Conservation (phyloP, 2,797 vertebrate genomes). For the Fratercula arctica region DNA sequence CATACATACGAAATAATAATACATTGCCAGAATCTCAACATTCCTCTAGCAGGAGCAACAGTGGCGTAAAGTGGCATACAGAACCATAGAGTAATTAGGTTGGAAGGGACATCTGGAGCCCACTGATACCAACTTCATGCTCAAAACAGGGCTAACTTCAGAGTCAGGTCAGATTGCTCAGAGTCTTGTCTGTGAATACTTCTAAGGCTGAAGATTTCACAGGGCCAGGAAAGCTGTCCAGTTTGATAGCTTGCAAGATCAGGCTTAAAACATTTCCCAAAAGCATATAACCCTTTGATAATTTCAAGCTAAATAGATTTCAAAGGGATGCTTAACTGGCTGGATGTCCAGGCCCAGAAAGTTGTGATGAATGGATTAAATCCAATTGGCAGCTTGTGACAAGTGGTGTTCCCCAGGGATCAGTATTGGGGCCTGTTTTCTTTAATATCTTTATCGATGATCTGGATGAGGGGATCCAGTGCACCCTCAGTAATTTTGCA, state of each 20-base stretch:
- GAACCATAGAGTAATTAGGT: background rate
- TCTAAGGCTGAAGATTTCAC: background rate
- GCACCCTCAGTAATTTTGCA: background rate
- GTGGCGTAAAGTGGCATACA: background rate
- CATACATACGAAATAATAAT: fast-evolving
- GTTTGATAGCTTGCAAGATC: background rate
- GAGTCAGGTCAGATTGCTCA: background rate
- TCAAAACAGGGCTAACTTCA: background rate
- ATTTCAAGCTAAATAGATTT: background rate
- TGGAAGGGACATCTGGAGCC: background rate
- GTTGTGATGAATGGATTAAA: background rate
- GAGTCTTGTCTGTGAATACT: background rate
- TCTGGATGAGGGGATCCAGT: background rate
- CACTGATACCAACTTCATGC: background rate
- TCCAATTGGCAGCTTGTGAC: background rate
- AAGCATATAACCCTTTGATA: background rate
- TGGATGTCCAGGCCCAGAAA: background rate
- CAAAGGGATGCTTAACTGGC: background rate
- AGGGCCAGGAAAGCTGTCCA: background rate
- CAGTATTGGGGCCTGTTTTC: background rate
- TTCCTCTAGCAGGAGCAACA: background rate
- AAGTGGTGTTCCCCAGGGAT: background rate
- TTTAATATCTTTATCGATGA: background rate
- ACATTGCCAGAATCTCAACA: background rate
- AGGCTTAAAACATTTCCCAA: background rate